Evolutionary conservation across 1,140 invertebrate species (phyloP).

Genomic region (Cepaea nemoralis): DNA sequence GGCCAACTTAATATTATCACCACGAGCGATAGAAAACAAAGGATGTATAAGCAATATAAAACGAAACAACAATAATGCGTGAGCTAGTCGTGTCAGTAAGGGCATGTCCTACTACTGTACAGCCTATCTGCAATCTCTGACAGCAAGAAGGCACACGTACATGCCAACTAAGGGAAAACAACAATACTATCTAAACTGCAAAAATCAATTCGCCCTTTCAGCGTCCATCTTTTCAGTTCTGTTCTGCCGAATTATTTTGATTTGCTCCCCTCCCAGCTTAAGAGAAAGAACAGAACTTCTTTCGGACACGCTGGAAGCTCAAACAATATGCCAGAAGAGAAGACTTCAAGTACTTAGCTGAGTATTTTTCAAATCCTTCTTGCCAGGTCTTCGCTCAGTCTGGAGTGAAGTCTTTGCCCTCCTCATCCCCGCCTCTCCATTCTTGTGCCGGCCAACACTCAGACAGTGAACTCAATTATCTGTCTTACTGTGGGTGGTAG

Average conservation of each 20-base stretch:
- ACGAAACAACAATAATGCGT: too few species aligned
- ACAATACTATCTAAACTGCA: background rate
- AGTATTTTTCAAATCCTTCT: slow-evolving; percentile 6
- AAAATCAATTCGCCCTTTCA: background rate
- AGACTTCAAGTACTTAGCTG: background rate
- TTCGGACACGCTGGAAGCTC: background rate
- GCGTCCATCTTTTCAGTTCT: background rate
- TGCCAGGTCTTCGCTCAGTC: background rate
- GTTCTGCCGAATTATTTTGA: background rate
- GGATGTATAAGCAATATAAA: too few species aligned
- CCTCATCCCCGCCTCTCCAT: background rate
- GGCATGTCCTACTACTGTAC: too few species aligned
- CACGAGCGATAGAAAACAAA: too few species aligned
- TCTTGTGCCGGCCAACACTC: background rate
- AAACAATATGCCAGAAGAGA: slow-evolving; percentile 5
- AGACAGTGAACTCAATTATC: background rate
- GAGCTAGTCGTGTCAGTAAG: too few species aligned
- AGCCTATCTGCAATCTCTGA: too few species aligned
- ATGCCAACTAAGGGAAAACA: background rate
- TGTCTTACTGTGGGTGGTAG: background rate
- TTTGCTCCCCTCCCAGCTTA: background rate
- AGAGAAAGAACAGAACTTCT: slow-evolving; percentile 1
- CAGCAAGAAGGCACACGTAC: too few species aligned
- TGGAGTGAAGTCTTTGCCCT: background rate
- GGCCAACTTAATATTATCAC: too few species aligned